phyloP scores from a whole-genome alignment of 2,797 vertebrate species.

The Coregonus sp. region DNA sequence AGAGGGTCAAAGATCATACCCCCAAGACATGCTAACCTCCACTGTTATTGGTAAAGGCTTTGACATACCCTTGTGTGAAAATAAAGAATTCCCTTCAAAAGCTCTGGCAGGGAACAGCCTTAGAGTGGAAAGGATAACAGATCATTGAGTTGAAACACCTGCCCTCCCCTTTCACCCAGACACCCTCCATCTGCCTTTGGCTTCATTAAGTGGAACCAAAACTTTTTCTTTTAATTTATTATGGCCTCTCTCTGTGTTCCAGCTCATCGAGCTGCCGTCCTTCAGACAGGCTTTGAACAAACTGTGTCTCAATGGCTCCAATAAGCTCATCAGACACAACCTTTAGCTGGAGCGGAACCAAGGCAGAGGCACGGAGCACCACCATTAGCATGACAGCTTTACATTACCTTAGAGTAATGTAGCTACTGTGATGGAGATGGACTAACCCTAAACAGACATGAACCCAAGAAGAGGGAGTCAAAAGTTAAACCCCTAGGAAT shows the following conservation, averaged over 20 bases:
- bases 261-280: conserved; percentile 63
- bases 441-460: conserved; percentile 27
- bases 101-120: background rate
- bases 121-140: conserved; percentile 28
- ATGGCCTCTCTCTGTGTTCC: conserved; percentile 52
- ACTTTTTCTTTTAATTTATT: conserved; percentile 67
- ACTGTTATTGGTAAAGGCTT: background rate
- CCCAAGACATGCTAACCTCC: no score
- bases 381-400: conserved; percentile 57
- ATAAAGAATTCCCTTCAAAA: conserved; percentile 20
- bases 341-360: conserved; percentile 64
- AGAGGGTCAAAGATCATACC: no score
- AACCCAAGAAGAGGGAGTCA: conserved; percentile 24
- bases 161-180: conserved; percentile 32
- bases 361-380: conserved; percentile 36
- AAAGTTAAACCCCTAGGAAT: background rate
- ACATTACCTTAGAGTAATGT: conserved; percentile 29
- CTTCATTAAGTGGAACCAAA: conserved; percentile 71
- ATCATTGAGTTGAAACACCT: conserved; percentile 52
- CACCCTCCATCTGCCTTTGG: conserved; percentile 65
- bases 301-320: conserved; percentile 64
- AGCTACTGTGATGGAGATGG: conserved; percentile 36
- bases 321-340: conserved; percentile 63
- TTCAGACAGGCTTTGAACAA: conserved; percentile 66
- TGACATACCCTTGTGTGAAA: background rate